These are phyloP conservation scores for Numida meleagris DNA, from an alignment of 2,113 vertebrate genomes.

Conservation along the genomic window DNA sequence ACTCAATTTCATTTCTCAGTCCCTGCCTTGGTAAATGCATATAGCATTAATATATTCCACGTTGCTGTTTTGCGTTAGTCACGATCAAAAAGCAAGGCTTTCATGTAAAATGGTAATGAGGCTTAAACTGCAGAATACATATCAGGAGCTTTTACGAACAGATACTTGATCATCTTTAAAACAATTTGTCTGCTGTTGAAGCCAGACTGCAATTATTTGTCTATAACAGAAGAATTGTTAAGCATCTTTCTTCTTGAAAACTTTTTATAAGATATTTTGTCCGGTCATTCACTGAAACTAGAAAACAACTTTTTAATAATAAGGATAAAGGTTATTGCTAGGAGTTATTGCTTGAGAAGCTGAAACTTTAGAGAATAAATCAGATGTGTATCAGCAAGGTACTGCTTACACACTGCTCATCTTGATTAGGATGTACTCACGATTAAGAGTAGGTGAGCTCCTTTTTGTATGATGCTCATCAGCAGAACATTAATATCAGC, in stretches of 20 bases:
- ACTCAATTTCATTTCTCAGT: neutral
- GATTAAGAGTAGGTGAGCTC: neutral
- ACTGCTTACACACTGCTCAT: neutral
- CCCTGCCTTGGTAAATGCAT: neutral
- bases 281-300: neutral
- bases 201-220: neutral
- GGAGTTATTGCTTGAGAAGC: neutral
- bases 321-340: neutral
- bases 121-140: neutral
- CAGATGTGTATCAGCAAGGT: neutral
- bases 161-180: neutral
- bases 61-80: neutral
- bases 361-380: neutral
- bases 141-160: neutral
- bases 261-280: neutral
- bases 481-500: neutral
- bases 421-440: neutral
- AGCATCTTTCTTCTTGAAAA: neutral
- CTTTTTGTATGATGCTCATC: neutral
- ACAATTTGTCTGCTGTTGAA: neutral
- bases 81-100: neutral
- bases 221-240: neutral
- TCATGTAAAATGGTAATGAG: neutral
- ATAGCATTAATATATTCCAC: neutral
- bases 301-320: neutral